These are phyloP conservation scores for Zaprionus lachaisei DNA, from an alignment of 1,140 invertebrate genomes.

Conservation along the genomic window DNA sequence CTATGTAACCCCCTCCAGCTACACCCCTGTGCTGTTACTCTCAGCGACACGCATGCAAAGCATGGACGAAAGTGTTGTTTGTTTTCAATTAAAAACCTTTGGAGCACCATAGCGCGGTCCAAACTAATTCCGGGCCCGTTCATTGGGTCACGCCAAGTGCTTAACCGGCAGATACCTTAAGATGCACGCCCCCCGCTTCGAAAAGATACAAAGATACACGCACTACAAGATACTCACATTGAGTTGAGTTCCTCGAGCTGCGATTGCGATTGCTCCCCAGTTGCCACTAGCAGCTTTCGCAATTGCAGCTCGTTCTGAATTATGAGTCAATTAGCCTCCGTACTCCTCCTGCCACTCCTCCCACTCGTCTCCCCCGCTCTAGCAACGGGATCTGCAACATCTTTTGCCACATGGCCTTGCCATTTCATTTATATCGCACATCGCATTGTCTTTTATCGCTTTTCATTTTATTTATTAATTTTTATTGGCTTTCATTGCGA, in stretches of 20 bases:
- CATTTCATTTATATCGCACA: not conserved
- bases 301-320: conserved; percentile 61
- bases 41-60: conserved; percentile 78
- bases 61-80: conserved; percentile 66
- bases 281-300: conserved; percentile 35
- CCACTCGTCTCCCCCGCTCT: not conserved
- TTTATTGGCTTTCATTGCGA: conserved; percentile 1
- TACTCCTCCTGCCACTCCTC: not conserved
- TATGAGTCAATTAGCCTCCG: conserved; percentile 61
- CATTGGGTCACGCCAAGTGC: not conserved
- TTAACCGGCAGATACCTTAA: conserved; percentile 24
- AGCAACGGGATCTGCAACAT: not conserved
- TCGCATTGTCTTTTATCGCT: conserved; percentile 5
- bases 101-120: not conserved
- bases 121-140: conserved; percentile 23
- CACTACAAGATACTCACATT: not conserved
- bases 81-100: conserved; percentile 78
- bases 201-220: conserved; percentile 1
- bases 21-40: not conserved
- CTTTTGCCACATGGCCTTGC: not conserved
- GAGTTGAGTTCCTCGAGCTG: not conserved
- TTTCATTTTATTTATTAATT: conserved; percentile 13
- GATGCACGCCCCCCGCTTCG: not conserved
- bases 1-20: not conserved
- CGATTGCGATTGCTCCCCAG: conserved; percentile 58